These are phyloP conservation scores for Pantala flavescens DNA, from an alignment of 1,140 invertebrate genomes.

Conservation along the genomic window DNA sequence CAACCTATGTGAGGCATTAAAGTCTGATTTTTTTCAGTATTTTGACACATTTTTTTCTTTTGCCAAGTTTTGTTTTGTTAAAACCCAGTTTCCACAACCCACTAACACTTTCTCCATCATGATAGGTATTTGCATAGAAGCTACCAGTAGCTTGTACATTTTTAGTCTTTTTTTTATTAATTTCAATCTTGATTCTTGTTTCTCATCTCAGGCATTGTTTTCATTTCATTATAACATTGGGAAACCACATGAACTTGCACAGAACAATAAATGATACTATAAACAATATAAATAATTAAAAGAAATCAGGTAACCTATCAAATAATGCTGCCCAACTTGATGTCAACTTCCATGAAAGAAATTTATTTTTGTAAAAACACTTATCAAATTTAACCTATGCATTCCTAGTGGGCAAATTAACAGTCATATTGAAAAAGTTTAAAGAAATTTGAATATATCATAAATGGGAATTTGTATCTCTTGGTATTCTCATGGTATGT, in stretches of 20 bases:
- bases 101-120: not conserved
- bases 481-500: constrained; percentile 21
- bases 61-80: not conserved
- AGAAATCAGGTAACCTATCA: constrained; percentile 25
- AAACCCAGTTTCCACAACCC: not conserved
- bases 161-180: not conserved
- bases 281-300: constrained; percentile 23
- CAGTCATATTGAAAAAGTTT: constrained; percentile 13
- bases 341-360: constrained; percentile 25
- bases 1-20: not conserved
- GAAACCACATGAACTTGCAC: constrained; percentile 24
- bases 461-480: constrained; percentile 23
- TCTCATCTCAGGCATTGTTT: constrained; percentile 5
- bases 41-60: not conserved
- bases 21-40: not conserved
- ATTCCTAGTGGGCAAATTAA: constrained; percentile 23
- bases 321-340: constrained; percentile 24
- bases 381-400: constrained; percentile 24
- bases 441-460: constrained; percentile 22
- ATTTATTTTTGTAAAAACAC: constrained; percentile 27
- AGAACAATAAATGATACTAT: constrained; percentile 23
- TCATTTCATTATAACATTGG: constrained; percentile 10
- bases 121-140: not conserved
- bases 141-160: not conserved
- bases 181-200: not conserved